Conservation (phyloP, 2,797 vertebrate species). For the Gobio occitaniae region DNA sequence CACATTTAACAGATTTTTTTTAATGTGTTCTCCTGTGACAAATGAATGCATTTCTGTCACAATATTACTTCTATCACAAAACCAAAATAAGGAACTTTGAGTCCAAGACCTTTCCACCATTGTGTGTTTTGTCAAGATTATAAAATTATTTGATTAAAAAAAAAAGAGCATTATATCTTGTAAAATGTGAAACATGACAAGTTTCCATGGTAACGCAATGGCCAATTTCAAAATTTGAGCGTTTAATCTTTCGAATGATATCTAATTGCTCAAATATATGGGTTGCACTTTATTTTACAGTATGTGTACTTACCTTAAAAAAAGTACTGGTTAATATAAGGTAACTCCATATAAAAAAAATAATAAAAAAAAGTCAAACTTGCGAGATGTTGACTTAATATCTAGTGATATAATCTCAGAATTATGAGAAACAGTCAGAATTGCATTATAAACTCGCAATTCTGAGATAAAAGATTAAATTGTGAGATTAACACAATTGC, state of each 20-base stretch:
- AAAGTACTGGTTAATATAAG: too few species aligned
- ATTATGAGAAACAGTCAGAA: background rate
- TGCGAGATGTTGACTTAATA: background rate
- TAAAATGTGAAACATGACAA: too few species aligned
- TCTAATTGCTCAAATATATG: background rate
- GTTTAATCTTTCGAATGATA: background rate
- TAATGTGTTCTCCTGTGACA: too few species aligned
- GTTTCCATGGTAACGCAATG: background rate
- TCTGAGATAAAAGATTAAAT: background rate
- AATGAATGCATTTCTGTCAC: background rate
- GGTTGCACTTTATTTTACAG: too few species aligned
- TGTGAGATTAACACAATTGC: background rate
- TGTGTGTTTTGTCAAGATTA: too few species aligned
- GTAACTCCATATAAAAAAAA: too few species aligned
- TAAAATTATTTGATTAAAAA: too few species aligned
- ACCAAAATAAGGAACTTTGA: too few species aligned
- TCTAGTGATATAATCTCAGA: background rate
- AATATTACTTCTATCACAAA: background rate
- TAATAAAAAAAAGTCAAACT: background rate
- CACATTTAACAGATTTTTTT: background rate
- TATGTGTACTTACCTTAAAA: too few species aligned
- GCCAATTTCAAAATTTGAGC: background rate
- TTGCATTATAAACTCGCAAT: too few species aligned
- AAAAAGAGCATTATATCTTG: too few species aligned
- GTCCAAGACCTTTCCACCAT: too few species aligned